Base-by-base conservation (phyloP, 2,888 invertebrate species). In the Bellardia pandia region DNA sequence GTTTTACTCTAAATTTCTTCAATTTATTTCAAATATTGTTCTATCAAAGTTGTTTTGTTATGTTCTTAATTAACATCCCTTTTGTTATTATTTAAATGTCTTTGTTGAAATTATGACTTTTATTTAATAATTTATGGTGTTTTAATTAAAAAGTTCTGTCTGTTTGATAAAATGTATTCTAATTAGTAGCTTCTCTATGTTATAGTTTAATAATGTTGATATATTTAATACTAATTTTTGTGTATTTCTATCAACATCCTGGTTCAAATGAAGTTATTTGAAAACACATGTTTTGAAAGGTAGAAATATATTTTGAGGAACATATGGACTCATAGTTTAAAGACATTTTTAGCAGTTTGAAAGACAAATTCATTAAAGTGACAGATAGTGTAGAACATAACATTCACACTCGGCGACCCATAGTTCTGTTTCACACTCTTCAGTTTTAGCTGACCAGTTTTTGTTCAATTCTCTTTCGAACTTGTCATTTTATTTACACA, bases 61-160 rank as follows among this genome's bases (percentile, higher is more conserved):
- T 42, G 56, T 42, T 42, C 40, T 42, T 76, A 69, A 76, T 76
- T 76, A 82, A 69, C 75, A 75, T 75, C 48, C 75, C 68, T 68
- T 45, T 68, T 82, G 64, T 6, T 23, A 23, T 23, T 23, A 33
- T 33, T 16, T 58, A 40, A 45, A 68, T 66, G 30, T 51, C 37
- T 40, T 75, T 74, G 58, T 66, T 14, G 30, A 30, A 60, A 72
- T 42, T 58, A 56, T 60, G 23, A 82, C 58, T 45, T 48, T 71
- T 75, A 68, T 75, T 40, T 51, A 30, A 76, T 60, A 68, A 76
- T 76, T 75, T 82, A 82, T 82, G 13, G 76, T n/a, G 13, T 76
- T 82, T 76, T 82, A 82, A 82, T 82, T 75, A 75, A 82, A 42
- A 76, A 66, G 56, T 40, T 64, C 51, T 71, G 45, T 51, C 6